These are phyloP conservation scores for Drosophila helvetica DNA, from an alignment of 2,888 invertebrate genomes.

Conservation along the genomic window DNA sequence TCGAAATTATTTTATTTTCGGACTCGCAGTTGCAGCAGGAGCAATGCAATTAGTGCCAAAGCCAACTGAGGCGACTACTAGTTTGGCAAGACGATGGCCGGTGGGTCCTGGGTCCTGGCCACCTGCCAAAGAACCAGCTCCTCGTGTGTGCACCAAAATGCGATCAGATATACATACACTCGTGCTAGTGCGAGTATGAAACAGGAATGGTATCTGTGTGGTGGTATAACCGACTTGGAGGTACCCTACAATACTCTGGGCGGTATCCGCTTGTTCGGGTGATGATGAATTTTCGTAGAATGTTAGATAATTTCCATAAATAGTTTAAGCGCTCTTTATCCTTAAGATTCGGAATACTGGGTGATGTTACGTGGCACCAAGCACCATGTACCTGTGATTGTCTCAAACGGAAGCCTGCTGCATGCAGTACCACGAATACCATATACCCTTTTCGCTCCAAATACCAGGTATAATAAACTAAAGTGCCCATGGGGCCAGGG, in stretches of 20 bases:
- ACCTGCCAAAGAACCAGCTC: slow-evolving; percentile 53
- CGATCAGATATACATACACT: slow-evolving; percentile 19
- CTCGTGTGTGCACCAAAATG: slow-evolving; percentile 26
- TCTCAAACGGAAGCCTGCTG: background rate
- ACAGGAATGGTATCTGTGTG: background rate
- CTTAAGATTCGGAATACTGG: no score
- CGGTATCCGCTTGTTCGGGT: no score
- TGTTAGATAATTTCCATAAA: no score
- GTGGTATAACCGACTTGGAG: background rate
- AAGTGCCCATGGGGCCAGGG: slow-evolving; percentile 49
- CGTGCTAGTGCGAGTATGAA: slow-evolving; percentile 13
- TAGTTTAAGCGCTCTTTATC: no score
- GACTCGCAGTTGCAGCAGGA: background rate
- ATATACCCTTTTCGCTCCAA: background rate
- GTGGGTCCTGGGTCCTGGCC: slow-evolving; percentile 17
- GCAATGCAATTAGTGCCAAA: slow-evolving; percentile 61
- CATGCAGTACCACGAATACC: background rate
- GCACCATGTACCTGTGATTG: background rate
- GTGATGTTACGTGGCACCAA: no score
- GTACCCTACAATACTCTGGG: background rate
- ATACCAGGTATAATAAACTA: slow-evolving; percentile 37
- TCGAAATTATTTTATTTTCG: slow-evolving; percentile 25
- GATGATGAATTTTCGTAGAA: no score
- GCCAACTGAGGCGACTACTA: slow-evolving; percentile 48
- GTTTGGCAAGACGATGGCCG: slow-evolving; percentile 37